phyloP scores from a whole-genome alignment of 1,140 invertebrate species.

The Lepidotrigona ventralis region DNA sequence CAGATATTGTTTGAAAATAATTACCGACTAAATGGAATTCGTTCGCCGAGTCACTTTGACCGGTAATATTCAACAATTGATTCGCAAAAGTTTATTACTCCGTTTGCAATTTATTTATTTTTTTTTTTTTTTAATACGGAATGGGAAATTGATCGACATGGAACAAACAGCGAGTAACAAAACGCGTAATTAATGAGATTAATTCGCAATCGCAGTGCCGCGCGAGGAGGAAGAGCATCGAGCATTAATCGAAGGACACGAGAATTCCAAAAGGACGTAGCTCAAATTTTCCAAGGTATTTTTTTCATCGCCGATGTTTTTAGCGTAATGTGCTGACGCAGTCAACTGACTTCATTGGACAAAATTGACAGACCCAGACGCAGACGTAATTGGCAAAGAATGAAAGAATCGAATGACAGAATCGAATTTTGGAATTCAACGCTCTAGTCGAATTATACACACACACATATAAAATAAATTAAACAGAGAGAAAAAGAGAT shows the following conservation, averaged over 20 bases:
- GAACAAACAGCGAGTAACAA: not conserved
- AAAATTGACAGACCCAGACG: not conserved
- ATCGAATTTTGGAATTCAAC: conserved; percentile 35
- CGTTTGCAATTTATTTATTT: not conserved
- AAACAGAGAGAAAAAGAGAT: conserved; percentile 1
- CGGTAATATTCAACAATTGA: not conserved
- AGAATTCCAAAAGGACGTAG: conserved; percentile 19
- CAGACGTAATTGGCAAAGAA: not conserved
- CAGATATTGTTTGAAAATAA: not conserved
- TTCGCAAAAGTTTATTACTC: not conserved
- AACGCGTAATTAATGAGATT: not conserved
- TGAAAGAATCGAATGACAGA: not conserved
- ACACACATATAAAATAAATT: conserved; percentile 27
- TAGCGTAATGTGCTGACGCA: not conserved
- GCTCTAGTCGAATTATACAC: conserved; percentile 25
- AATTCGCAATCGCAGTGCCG: not conserved
- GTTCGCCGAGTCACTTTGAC: not conserved
- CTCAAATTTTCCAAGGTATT: not conserved
- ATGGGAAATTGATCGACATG: not conserved
- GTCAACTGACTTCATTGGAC: conserved; percentile 1
- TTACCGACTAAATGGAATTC: not conserved
- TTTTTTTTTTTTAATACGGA: not conserved
- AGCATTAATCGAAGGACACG: not conserved
- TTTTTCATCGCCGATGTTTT: not conserved
- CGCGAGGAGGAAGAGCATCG: conserved; percentile 8